phyloP scores from a whole-genome alignment of 2,113 vertebrate species.

The Uropsilus gracilis region DNA sequence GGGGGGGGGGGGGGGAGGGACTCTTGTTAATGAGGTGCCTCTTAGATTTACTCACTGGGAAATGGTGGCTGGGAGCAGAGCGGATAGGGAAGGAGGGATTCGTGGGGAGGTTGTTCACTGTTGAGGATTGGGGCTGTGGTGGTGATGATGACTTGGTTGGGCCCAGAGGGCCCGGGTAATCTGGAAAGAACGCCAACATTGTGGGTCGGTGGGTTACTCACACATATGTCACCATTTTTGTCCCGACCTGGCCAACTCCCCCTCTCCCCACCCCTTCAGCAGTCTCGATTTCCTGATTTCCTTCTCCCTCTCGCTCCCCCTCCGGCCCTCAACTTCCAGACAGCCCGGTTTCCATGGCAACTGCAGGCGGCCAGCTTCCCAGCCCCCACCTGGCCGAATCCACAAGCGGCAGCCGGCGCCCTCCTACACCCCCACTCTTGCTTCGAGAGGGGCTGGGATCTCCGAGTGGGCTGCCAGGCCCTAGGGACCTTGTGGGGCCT shows the following conservation, averaged over 20 bases:
- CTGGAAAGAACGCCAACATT: constrained; percentile 50
- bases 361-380: constrained; percentile 42
- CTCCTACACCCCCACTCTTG: not conserved
- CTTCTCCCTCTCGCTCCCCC: not conserved
- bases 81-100: not conserved
- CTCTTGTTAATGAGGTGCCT: not conserved
- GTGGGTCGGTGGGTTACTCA: not conserved
- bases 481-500: not conserved
- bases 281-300: not conserved
- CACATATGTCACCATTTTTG: not conserved
- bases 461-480: not conserved
- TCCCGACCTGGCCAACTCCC: no score
- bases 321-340: constrained; percentile 17
- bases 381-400: constrained; percentile 14
- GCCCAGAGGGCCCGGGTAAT: not conserved
- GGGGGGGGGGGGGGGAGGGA: not conserved
- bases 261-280: no score
- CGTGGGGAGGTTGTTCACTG: not conserved
- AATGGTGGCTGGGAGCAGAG: not conserved
- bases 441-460: not conserved
- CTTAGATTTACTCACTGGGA: constrained; percentile 2
- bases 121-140: not conserved
- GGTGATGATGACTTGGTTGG: not conserved
- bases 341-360: constrained; percentile 55
- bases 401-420: not conserved